phyloP scores from a whole-genome alignment of 2,888 invertebrate genomes.

The Calameuta idolon region DNA sequence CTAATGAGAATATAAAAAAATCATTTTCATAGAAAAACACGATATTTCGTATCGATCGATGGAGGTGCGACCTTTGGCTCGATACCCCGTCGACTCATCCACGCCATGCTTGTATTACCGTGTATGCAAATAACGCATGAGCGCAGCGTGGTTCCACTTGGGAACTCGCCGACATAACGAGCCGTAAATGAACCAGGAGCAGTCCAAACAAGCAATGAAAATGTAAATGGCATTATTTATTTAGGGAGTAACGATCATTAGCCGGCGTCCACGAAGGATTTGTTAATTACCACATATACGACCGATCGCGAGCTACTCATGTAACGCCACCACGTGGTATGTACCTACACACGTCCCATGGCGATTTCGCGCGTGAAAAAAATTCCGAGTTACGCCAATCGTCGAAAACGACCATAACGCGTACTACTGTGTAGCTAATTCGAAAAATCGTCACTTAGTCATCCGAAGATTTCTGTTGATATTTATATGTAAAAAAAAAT shows the following conservation, averaged over 20 bases:
- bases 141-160: background rate
- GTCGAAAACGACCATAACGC: background rate
- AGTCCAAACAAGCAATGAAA: slow-evolving; percentile 30
- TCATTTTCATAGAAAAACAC: background rate
- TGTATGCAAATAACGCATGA: slow-evolving; percentile 7
- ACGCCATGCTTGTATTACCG: background rate
- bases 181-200: slow-evolving; percentile 34
- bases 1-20: too few species aligned
- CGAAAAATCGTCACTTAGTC: background rate
- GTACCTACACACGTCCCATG: slow-evolving; percentile 30
- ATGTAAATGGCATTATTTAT: slow-evolving; percentile 33
- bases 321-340: slow-evolving; percentile 31
- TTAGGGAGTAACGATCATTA: background rate
- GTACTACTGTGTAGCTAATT: background rate
- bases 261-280: background rate
- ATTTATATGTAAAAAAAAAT: background rate
- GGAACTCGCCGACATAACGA: slow-evolving; percentile 32
- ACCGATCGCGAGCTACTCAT: background rate
- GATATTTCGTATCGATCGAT: background rate
- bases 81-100: background rate
- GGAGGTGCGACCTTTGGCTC: slow-evolving; percentile 1
- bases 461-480: background rate
- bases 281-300: slow-evolving; percentile 17
- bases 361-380: slow-evolving; percentile 50
- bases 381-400: slow-evolving; percentile 30